phyloP scores from a whole-genome alignment of 2,888 invertebrate species.

The Hydroisotoma schaefferi region DNA sequence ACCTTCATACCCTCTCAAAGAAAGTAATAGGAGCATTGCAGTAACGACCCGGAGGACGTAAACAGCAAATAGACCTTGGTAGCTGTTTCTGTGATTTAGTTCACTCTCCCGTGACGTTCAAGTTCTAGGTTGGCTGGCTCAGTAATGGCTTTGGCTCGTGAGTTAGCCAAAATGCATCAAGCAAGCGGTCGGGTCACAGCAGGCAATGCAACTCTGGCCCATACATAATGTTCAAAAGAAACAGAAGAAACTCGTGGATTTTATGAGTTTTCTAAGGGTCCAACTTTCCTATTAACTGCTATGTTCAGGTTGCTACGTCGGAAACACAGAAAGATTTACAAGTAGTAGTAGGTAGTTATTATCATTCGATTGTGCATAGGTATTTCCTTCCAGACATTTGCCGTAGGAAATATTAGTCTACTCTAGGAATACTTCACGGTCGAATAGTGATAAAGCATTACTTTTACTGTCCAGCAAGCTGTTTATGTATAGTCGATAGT shows the following conservation, averaged over 20 bases:
- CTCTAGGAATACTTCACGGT: slow-evolving; percentile 5
- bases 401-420: too few relatives aligned
- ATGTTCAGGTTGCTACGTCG: too few relatives aligned
- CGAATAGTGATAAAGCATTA: slow-evolving; percentile 2
- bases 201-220: not conserved
- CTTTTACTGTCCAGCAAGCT: slow-evolving; percentile 1
- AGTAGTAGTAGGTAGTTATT: too few relatives aligned
- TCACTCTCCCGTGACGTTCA: slow-evolving; percentile 7
- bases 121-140: slow-evolving; percentile 6
- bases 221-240: slow-evolving; percentile 12
- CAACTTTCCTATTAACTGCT: not conserved
- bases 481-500: too few relatives aligned
- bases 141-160: not conserved
- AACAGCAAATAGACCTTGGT: not conserved
- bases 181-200: not conserved
- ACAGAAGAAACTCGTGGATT: slow-evolving; percentile 10
- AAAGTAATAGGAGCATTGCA: not conserved
- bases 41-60: slow-evolving; percentile 7
- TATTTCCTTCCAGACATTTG: too few relatives aligned
- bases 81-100: slow-evolving; percentile 3
- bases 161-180: not conserved
- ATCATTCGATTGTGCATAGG: too few relatives aligned
- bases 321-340: too few relatives aligned
- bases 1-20: not conserved
- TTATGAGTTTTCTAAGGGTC: slow-evolving; percentile 9